Conservation (phyloP, 2,797 vertebrate species). For the Sebastiscus albofasciatus region DNA sequence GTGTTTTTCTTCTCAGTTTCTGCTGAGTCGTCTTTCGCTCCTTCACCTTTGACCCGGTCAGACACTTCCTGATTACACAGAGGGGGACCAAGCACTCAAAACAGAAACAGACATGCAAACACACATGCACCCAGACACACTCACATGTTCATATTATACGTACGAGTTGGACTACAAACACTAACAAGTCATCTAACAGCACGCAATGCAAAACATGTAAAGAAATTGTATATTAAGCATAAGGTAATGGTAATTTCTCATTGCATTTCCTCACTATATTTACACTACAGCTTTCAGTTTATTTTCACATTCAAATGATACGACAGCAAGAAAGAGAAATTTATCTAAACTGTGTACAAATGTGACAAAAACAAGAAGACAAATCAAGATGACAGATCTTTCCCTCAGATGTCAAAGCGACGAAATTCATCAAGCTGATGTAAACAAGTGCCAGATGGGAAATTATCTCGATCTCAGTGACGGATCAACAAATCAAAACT, state of each 20-base stretch:
- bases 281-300: neutral
- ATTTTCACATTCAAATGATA: neutral
- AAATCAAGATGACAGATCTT: slow-evolving; percentile 2
- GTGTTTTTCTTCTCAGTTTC: slow-evolving; percentile 50
- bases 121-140: neutral
- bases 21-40: slow-evolving; percentile 49
- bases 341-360: neutral
- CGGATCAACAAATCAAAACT: neutral
- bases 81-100: neutral
- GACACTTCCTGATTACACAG: slow-evolving; percentile 37
- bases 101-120: slow-evolving; percentile 10
- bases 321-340: neutral
- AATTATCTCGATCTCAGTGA: neutral
- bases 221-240: neutral
- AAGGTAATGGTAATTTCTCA: neutral
- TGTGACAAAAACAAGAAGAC: slow-evolving; percentile 3
- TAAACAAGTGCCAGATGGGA: slow-evolving; percentile 1
- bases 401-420: neutral
- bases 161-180: neutral
- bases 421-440: slow-evolving; percentile 1
- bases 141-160: neutral
- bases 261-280: neutral
- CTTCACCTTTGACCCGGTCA: slow-evolving; percentile 60
- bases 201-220: neutral
- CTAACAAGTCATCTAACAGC: neutral